Percentiles rank a stretch among this genome's conserved stretches.
Evolutionary conservation across 2,113 vertebrate species (phyloP).

Genomic region (Excalfactoria chinensis): DNA sequence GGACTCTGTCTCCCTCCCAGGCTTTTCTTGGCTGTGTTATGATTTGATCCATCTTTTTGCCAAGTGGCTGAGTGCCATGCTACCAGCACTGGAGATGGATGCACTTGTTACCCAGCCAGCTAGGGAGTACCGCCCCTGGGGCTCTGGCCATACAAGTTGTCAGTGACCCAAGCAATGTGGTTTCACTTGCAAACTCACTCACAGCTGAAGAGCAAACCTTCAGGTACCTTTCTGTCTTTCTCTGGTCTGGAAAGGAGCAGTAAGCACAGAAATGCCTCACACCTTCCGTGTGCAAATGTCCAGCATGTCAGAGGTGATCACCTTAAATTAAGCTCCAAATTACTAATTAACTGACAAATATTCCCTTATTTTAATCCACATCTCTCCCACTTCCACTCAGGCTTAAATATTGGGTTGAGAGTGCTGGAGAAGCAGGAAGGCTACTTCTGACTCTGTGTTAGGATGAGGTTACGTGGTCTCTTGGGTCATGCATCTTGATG

Average conservation of each 20-base stretch:
- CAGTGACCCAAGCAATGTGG: neutral
- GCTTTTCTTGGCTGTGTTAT: slow-evolving; percentile 22
- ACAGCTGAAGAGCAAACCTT: neutral
- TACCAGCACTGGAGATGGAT: neutral
- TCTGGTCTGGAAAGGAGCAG: neutral
- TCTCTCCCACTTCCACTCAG: neutral
- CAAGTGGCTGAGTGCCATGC: neutral
- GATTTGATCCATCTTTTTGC: slow-evolving; percentile 9
- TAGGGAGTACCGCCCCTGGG: neutral
- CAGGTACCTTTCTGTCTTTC: neutral
- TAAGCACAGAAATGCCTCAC: neutral
- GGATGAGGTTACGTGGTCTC: neutral
- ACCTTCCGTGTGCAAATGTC: neutral
- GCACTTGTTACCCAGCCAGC: neutral
- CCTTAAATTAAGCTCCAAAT: neutral
- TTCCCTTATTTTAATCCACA: neutral
- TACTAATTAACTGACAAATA: neutral
- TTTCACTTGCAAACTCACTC: neutral
- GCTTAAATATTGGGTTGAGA: neutral
- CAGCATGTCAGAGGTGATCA: neutral
- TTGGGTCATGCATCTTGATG: neutral
- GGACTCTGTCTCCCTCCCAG: neutral
- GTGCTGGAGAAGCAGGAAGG: neutral
- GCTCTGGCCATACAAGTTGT: neutral
- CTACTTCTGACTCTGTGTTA: neutral